Conservation (phyloP, 2,113 vertebrate genomes). For the Tupaia chinensis region DNA sequence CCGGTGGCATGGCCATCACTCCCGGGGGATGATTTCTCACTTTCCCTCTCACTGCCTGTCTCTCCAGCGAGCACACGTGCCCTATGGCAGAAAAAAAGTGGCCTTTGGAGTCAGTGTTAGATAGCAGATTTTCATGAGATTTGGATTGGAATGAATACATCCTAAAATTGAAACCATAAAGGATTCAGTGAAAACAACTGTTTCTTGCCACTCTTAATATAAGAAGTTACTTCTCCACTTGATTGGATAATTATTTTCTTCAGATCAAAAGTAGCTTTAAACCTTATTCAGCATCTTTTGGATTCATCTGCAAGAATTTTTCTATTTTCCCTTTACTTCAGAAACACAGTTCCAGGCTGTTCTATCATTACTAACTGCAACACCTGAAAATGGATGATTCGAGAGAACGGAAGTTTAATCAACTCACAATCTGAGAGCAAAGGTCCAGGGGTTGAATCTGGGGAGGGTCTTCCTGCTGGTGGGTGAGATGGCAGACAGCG, state of each 20-base stretch:
- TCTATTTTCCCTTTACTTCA: not conserved
- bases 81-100: not conserved
- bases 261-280: constrained; percentile 22
- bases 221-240: not conserved
- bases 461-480: too few species aligned
- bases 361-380: too few species aligned
- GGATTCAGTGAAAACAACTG: not conserved
- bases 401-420: too few species aligned
- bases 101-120: not conserved
- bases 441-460: too few species aligned
- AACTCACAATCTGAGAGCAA: too few species aligned
- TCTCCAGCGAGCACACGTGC: too few species aligned
- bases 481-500: too few species aligned
- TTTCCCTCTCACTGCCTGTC: too few species aligned
- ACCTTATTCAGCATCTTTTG: constrained; percentile 8
- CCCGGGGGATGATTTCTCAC: too few species aligned
- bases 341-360: not conserved
- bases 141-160: not conserved
- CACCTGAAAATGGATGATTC: too few species aligned
- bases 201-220: constrained; percentile 4
- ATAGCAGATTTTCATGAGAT: not conserved
- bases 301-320: not conserved
- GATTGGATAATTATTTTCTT: not conserved
- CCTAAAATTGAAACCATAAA: not conserved
- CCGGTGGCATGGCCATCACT: too few species aligned